Evolutionary conservation across 2,797 vertebrate species (phyloP).

Genomic region (Sebastes ruberrimus): DNA sequence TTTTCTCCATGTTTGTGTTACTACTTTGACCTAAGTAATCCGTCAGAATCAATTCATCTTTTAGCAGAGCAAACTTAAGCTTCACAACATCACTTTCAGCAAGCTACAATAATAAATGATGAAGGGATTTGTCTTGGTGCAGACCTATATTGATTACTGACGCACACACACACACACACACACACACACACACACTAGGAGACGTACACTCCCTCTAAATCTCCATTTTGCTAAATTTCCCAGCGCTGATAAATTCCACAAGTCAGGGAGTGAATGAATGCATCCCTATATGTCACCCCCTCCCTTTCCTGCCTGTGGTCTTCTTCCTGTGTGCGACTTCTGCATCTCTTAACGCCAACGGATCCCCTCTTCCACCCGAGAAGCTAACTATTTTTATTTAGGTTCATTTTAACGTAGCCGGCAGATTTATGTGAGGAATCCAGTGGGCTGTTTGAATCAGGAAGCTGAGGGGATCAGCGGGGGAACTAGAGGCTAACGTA

Average conservation of each 20-base stretch:
- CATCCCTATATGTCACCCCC: slow-evolving; percentile 41
- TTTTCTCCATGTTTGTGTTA: background rate
- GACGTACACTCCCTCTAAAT: background rate
- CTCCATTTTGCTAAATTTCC: slow-evolving; percentile 30
- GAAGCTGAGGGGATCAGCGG: slow-evolving; percentile 57
- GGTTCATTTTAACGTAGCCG: slow-evolving; percentile 33
- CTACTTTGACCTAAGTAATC: background rate
- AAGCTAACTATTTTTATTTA: slow-evolving; percentile 40
- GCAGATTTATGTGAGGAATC: slow-evolving; percentile 68
- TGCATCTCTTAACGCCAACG: slow-evolving; percentile 29
- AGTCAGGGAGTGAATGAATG: slow-evolving; percentile 59
- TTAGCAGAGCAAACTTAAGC: background rate
- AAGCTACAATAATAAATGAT: background rate
- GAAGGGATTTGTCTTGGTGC: background rate
- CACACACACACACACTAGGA: background rate
- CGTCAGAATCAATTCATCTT: background rate
- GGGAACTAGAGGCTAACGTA: slow-evolving; percentile 37
- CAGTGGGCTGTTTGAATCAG: slow-evolving; percentile 58
- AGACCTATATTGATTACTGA: background rate
- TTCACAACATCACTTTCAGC: background rate
- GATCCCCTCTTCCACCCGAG: slow-evolving; percentile 34
- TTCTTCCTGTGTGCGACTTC: slow-evolving; percentile 53
- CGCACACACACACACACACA: background rate
- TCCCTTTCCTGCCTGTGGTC: slow-evolving; percentile 51
- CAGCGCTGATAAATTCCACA: slow-evolving; percentile 12